These are phyloP conservation scores for Pemphredon lugubris DNA, from an alignment of 2,888 invertebrate species.

Conservation along the genomic window DNA sequence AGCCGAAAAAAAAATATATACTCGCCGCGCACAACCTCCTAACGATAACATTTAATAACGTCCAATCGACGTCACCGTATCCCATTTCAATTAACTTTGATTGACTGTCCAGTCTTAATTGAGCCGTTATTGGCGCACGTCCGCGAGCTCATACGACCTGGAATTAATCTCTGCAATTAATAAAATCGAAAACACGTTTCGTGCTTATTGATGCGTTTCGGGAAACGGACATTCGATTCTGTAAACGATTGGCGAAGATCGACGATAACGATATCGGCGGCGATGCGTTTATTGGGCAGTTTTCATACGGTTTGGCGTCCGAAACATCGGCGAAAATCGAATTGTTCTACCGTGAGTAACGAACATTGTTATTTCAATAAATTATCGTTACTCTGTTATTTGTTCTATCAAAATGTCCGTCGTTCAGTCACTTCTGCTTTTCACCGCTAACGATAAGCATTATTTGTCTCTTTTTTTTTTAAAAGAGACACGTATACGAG, in stretches of 20 bases:
- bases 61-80: constrained; percentile 32
- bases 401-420: constrained; percentile 26
- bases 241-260: constrained; percentile 42
- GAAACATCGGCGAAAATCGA: constrained; percentile 37
- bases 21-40: constrained; percentile 3
- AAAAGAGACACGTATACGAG: no score
- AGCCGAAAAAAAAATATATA: neutral
- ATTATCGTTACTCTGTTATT: constrained; percentile 44
- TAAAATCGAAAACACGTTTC: constrained; percentile 47
- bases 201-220: constrained; percentile 46
- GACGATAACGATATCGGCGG: constrained; percentile 43
- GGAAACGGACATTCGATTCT: constrained; percentile 38
- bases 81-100: constrained; percentile 63
- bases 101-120: constrained; percentile 64
- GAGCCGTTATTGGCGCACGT: constrained; percentile 47
- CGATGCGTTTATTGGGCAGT: constrained; percentile 42
- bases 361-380: constrained; percentile 46
- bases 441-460: no score
- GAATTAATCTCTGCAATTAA: constrained; percentile 57
- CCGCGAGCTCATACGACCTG: neutral
- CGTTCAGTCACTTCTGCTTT: neutral
- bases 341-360: constrained; percentile 49
- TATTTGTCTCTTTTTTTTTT: no score
- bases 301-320: constrained; percentile 33
- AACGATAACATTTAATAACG: constrained; percentile 39